phyloP scores from a whole-genome alignment of 2,797 vertebrate genomes.

The Acipenser oxyrinchus region DNA sequence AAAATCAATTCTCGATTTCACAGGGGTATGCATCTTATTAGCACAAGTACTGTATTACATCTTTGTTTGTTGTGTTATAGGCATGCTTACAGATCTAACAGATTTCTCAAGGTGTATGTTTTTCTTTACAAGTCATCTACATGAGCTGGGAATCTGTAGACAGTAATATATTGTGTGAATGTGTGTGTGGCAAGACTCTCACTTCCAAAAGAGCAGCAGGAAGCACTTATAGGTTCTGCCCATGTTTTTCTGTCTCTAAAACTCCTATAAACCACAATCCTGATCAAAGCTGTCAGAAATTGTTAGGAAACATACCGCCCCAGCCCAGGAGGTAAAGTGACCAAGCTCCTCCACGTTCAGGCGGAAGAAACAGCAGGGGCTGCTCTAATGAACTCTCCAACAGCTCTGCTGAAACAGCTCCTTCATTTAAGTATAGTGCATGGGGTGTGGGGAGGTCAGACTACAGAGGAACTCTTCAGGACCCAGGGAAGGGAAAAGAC shows the following conservation, averaged over 20 bases:
- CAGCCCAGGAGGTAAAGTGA: conserved; percentile 22
- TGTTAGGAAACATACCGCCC: conserved; percentile 26
- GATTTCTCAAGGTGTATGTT: too few species aligned
- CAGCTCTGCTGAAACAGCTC: conserved; percentile 17
- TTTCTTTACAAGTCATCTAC: too few species aligned
- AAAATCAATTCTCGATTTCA: too few species aligned
- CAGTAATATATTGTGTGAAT: conserved; percentile 12
- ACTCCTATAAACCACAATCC: conserved; percentile 19
- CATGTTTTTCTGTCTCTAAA: conserved; percentile 11
- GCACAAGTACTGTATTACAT: too few species aligned
- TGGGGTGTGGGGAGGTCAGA: conserved; percentile 52
- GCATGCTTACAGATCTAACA: too few species aligned
- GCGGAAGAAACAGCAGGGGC: conserved; percentile 34
- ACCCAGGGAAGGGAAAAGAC: not conserved
- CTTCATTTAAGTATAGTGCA: conserved; percentile 35
- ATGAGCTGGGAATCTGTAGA: not conserved
- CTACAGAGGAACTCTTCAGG: conserved; percentile 31
- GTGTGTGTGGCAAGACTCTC: conserved; percentile 16
- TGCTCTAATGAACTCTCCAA: conserved; percentile 42
- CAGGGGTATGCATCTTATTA: too few species aligned
- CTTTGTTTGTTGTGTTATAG: too few species aligned
- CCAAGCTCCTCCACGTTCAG: conserved; percentile 25
- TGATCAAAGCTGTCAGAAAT: conserved; percentile 35
- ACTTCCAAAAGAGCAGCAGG: conserved; percentile 27
- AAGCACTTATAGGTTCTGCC: conserved; percentile 30